phyloP scores from a whole-genome alignment of 2,113 vertebrate genomes.

The Syngnathus floridae region DNA sequence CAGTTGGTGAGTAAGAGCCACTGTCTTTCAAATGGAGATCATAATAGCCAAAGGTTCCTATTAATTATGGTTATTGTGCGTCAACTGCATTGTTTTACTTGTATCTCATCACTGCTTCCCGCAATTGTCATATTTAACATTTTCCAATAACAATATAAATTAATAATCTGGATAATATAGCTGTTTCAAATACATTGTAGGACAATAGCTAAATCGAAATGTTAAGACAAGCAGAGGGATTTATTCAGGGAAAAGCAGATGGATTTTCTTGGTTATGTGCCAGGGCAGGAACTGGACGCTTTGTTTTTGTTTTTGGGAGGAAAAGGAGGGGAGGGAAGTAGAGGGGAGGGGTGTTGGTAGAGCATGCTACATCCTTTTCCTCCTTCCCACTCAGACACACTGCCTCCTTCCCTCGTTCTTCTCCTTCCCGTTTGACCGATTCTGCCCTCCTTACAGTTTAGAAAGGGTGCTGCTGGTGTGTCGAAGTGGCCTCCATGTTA shows the following conservation, averaged over 20 bases:
- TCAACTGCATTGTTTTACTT: neutral
- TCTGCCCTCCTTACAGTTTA: constrained; percentile 23
- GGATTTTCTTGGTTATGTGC: constrained; percentile 37
- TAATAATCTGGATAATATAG: neutral
- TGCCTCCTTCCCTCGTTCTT: constrained; percentile 11
- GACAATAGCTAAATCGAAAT: constrained; percentile 16
- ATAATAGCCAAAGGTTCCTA: neutral
- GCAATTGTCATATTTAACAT: neutral
- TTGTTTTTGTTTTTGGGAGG: constrained; percentile 52
- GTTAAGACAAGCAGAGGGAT: constrained; percentile 19
- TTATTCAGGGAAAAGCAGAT: constrained; percentile 24
- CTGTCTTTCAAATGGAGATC: neutral
- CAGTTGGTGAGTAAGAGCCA: neutral
- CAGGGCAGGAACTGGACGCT: constrained; percentile 52
- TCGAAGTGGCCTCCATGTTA: neutral
- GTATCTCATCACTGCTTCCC: neutral
- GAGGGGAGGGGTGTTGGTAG: constrained; percentile 37
- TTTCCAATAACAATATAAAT: neutral
- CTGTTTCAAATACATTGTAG: neutral
- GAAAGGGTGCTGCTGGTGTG: constrained; percentile 22
- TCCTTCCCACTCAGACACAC: constrained; percentile 18
- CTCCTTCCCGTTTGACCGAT: constrained; percentile 22
- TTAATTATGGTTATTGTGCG: neutral
- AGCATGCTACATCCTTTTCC: constrained; percentile 60
- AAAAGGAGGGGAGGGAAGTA: constrained; percentile 54